Evolutionary conservation across 2,797 vertebrate species (phyloP).

Genomic region (Pangasius mekongensis): DNA sequence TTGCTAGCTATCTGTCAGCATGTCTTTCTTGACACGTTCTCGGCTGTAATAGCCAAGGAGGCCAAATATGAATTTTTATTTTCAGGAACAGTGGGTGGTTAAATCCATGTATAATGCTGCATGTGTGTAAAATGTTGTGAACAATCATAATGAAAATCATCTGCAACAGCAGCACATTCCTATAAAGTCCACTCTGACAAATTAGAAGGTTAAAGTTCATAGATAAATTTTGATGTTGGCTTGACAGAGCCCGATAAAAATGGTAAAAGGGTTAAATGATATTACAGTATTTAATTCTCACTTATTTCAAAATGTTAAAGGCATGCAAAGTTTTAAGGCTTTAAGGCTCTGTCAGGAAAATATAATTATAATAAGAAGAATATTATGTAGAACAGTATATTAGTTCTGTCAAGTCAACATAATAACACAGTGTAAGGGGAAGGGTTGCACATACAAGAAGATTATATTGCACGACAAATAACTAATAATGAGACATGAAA

Average conservation of each 20-base stretch:
- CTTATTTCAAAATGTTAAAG: not conserved
- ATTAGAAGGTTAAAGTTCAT: not conserved
- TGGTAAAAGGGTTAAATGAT: not conserved
- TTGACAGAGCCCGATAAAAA: not conserved
- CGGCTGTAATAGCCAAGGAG: not conserved
- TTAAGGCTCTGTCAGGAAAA: not conserved
- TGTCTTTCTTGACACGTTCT: not conserved
- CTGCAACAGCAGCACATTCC: not conserved
- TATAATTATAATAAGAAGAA: not conserved
- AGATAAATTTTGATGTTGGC: not conserved
- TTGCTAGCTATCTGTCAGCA: not conserved
- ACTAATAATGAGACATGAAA: not conserved
- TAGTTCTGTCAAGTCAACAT: not conserved
- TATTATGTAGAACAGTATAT: not conserved
- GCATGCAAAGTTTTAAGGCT: not conserved
- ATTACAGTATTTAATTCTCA: not conserved
- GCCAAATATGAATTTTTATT: not conserved
- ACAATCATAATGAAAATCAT: not conserved
- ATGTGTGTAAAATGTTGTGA: not conserved
- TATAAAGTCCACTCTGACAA: not conserved
- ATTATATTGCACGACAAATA: not conserved
- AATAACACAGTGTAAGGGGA: not conserved
- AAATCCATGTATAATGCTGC: not conserved
- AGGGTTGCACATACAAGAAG: not conserved
- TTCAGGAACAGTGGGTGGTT: not conserved